Conservation (phyloP, 2,113 vertebrate genomes). For the Mandrillus leucophaeus region DNA sequence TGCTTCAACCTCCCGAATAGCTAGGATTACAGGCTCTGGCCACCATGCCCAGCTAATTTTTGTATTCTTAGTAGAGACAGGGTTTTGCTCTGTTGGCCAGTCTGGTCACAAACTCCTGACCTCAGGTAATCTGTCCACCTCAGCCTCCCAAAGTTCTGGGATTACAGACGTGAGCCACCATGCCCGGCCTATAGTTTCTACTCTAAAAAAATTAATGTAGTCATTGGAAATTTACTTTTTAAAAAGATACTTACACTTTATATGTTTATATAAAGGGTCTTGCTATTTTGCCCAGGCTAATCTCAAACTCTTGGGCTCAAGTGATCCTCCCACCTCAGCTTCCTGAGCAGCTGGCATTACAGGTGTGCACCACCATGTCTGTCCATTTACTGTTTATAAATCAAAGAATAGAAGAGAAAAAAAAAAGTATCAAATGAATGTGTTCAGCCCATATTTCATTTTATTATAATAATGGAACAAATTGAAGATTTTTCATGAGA, state of each 20-base stretch:
- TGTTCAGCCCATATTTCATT: neutral
- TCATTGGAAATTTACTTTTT: slow-evolving; percentile 38
- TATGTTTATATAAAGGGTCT: neutral
- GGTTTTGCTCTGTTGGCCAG: neutral
- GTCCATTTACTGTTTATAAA: neutral
- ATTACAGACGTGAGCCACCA: neutral
- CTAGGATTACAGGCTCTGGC: neutral
- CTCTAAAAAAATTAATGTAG: slow-evolving; percentile 36
- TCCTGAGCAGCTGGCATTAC: too few relatives aligned
- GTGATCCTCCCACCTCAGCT: too few relatives aligned
- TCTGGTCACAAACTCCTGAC: neutral
- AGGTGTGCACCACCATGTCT: too few relatives aligned
- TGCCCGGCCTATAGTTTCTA: too few relatives aligned
- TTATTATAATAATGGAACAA: neutral
- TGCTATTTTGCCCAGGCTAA: too few relatives aligned
- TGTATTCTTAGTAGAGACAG: neutral
- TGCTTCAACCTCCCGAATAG: neutral
- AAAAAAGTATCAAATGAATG: slow-evolving; percentile 15
- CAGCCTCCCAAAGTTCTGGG: neutral
- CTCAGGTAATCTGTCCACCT: neutral
- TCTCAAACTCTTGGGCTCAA: too few relatives aligned
- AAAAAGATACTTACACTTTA: neutral
- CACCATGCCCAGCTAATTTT: neutral
- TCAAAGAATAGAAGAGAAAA: slow-evolving; percentile 20
- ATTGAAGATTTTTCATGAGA: slow-evolving; percentile 18